phyloP scores from a whole-genome alignment of 2,113 vertebrate genomes.

The Acrocephalus kingi region DNA sequence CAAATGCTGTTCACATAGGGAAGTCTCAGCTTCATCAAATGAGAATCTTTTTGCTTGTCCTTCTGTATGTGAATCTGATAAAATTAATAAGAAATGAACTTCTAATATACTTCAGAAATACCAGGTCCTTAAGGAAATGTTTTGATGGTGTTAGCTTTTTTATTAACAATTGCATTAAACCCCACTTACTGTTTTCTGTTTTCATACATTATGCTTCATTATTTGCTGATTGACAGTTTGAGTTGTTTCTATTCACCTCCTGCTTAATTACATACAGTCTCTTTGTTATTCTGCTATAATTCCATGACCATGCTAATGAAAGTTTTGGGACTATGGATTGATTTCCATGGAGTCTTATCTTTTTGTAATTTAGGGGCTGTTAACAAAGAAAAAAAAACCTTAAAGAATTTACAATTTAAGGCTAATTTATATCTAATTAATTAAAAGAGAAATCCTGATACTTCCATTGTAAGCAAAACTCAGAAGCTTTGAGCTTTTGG shows the following conservation, averaged over 20 bases:
- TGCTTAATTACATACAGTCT: conserved; percentile 69
- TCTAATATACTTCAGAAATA: conserved; percentile 69
- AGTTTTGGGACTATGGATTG: conserved; percentile 63
- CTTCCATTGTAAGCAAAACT: conserved; percentile 49
- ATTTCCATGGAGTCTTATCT: conserved; percentile 60
- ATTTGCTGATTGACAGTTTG: conserved; percentile 61
- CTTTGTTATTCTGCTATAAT: conserved; percentile 67
- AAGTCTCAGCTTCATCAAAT: conserved; percentile 64
- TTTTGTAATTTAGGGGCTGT: conserved; percentile 69
- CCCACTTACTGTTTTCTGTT: conserved; percentile 12
- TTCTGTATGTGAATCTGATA: conserved; percentile 62
- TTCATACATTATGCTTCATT: conserved; percentile 62
- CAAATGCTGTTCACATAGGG: background rate
- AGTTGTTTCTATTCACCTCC: conserved; percentile 57
- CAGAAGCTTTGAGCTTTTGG: background rate
- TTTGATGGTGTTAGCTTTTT: background rate
- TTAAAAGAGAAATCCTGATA: conserved; percentile 44
- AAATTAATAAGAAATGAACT: conserved; percentile 72
- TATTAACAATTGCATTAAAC: conserved; percentile 38
- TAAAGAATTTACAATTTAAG: conserved; percentile 70
- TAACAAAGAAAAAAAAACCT: conserved; percentile 39
- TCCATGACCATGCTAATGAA: conserved; percentile 68
- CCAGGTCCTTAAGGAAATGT: conserved; percentile 52
- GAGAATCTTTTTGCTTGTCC: conserved; percentile 58
- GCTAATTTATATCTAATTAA: conserved; percentile 75